phyloP scores from a whole-genome alignment of 2,113 vertebrate genomes.

The Eulacestoma nigropectus region DNA sequence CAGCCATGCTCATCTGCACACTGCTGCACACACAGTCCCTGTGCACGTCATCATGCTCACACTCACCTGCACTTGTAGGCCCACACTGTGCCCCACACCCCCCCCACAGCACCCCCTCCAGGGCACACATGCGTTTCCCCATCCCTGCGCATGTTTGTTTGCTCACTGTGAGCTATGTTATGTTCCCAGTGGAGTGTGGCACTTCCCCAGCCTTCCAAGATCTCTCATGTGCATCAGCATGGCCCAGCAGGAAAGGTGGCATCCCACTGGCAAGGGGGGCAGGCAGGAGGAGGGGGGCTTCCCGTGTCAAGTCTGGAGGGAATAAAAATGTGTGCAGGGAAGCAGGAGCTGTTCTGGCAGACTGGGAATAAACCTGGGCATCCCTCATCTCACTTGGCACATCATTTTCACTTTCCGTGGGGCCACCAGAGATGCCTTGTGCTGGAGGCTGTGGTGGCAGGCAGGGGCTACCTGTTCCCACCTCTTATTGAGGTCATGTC shows the following conservation, averaged over 20 bases:
- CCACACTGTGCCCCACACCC: fast-evolving
- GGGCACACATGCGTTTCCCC: fast-evolving
- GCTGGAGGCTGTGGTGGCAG: not conserved
- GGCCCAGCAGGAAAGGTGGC: not conserved
- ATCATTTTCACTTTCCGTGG: not conserved
- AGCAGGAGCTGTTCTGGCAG: not conserved
- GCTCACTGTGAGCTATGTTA: not conserved
- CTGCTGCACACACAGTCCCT: not conserved
- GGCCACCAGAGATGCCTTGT: not conserved
- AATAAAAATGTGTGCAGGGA: not conserved
- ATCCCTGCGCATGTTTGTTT: not conserved
- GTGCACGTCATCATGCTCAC: not conserved
- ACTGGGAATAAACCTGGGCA: not conserved
- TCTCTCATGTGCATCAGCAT: not conserved
- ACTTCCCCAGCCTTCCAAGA: not conserved
- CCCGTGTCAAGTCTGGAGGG: not conserved
- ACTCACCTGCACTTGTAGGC: not conserved
- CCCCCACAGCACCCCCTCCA: fast-evolving
- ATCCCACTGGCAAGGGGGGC: not conserved
- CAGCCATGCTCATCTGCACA: not conserved
- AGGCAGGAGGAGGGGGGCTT: not conserved
- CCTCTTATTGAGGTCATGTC: not conserved
- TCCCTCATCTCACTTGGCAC: not conserved
- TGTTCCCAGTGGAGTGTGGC: not conserved
- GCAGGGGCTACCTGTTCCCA: not conserved